Evolutionary conservation across 2,113 vertebrate species (phyloP).

Genomic region (Rhinoderma darwinii): DNA sequence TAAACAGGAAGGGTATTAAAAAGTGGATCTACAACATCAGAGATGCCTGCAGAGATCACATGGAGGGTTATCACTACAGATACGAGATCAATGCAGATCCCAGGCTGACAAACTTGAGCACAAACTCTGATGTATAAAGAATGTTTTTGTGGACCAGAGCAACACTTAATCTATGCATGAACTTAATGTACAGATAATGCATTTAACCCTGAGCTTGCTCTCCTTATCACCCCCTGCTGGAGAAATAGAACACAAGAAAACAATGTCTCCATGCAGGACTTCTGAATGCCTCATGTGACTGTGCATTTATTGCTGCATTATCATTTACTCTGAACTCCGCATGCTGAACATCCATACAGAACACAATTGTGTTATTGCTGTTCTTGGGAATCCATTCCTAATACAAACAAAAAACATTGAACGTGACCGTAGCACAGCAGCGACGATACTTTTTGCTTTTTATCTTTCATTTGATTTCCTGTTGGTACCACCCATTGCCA

Average conservation of each 20-base stretch:
- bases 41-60: slow-evolving; percentile 97
- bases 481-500: slow-evolving; percentile 61
- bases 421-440: slow-evolving; percentile 48
- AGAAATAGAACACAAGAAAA: slow-evolving; percentile 62
- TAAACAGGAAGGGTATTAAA: slow-evolving; percentile 98
- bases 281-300: slow-evolving; percentile 64
- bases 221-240: slow-evolving; percentile 52
- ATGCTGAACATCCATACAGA: slow-evolving; percentile 71
- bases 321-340: slow-evolving; percentile 60
- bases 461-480: slow-evolving; percentile 42
- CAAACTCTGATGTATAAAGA: slow-evolving; percentile 90
- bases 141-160: slow-evolving; percentile 17
- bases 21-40: slow-evolving; percentile 97
- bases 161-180: slow-evolving; percentile 80
- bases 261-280: slow-evolving; percentile 61
- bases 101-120: slow-evolving; percentile 90
- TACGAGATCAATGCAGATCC: slow-evolving; percentile 96
- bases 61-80: slow-evolving; percentile 99
- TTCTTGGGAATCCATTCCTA: slow-evolving; percentile 55
- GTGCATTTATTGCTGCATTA: slow-evolving; percentile 66
- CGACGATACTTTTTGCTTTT: slow-evolving; percentile 44
- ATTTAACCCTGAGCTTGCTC: slow-evolving; percentile 64
- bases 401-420: slow-evolving; percentile 59
- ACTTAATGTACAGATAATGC: slow-evolving; percentile 71
- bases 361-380: slow-evolving; percentile 64